These are phyloP conservation scores for honey bee (Apis mellifera) DNA, from an alignment of 1,140 invertebrate genomes.

Conservation along the genomic window Amel_HAv3.1 CM009935.2:3357001-3357500, in stretches of 20 bases:
- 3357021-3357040: too few species aligned
- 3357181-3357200: slow-evolving; percentile 68
- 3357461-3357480: neutral
- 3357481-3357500: neutral
- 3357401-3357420: slow-evolving; percentile 11
- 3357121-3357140: slow-evolving; percentile 58
- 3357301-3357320: slow-evolving; percentile 73
- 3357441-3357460: neutral
- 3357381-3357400: slow-evolving; percentile 31
- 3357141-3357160: slow-evolving; percentile 57
- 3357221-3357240: slow-evolving; percentile 76
- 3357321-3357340: slow-evolving; percentile 80
- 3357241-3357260: slow-evolving; percentile 69
- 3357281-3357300: slow-evolving; percentile 50
- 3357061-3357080: slow-evolving; percentile 43
- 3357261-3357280: slow-evolving; percentile 65
- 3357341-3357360: slow-evolving; percentile 52
- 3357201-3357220: slow-evolving; percentile 70
- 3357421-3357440: slow-evolving; percentile 30
- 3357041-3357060: neutral
- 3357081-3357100: slow-evolving; percentile 35
- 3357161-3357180: slow-evolving; percentile 55
- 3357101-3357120: slow-evolving; percentile 37
- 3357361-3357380: slow-evolving; percentile 71
- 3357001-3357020: too few species aligned